Conservation (phyloP, 1,140 invertebrate genomes). For the Panagrolaimus sp. region DNA sequence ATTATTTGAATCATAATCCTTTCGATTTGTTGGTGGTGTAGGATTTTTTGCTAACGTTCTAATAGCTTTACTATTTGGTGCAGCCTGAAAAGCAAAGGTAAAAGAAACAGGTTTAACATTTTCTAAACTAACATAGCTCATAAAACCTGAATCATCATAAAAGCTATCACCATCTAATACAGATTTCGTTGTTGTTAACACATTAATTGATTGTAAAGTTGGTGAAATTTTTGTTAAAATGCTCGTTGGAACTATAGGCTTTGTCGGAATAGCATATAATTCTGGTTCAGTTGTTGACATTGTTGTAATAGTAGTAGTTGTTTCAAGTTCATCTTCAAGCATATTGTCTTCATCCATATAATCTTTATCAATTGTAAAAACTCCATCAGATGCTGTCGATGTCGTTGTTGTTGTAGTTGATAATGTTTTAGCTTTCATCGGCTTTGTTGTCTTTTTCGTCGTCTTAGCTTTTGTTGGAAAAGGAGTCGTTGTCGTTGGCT, state of each 20-base stretch:
- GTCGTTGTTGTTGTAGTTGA: background rate
- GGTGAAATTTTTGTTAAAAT: background rate
- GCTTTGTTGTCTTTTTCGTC: background rate
- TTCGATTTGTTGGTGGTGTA: background rate
- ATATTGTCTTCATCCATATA: background rate
- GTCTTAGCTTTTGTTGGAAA: background rate
- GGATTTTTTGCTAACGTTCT: background rate
- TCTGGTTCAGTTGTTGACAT: too few relatives aligned
- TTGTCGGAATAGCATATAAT: too few relatives aligned
- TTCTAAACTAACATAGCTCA: too few relatives aligned
- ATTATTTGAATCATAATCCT: conserved; percentile 10
- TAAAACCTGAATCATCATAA: too few relatives aligned
- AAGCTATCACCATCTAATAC: too few relatives aligned
- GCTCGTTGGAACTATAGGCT: too few relatives aligned
- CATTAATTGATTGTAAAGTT: background rate
- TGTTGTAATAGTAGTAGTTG: too few relatives aligned
- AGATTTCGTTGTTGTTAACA: background rate
- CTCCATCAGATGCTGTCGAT: background rate
- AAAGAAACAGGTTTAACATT: too few relatives aligned
- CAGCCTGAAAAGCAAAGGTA: background rate
- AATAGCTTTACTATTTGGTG: conserved; percentile 8
- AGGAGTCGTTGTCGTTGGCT: background rate
- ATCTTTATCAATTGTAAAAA: background rate
- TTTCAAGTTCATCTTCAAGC: background rate
- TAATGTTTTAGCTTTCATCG: background rate